A percentile compares a stretch with the other conserved stretches of the same genome.
These are phyloP conservation scores for Piaya cayana DNA, from an alignment of 2,113 vertebrate species.

Conservation along the genomic window DNA sequence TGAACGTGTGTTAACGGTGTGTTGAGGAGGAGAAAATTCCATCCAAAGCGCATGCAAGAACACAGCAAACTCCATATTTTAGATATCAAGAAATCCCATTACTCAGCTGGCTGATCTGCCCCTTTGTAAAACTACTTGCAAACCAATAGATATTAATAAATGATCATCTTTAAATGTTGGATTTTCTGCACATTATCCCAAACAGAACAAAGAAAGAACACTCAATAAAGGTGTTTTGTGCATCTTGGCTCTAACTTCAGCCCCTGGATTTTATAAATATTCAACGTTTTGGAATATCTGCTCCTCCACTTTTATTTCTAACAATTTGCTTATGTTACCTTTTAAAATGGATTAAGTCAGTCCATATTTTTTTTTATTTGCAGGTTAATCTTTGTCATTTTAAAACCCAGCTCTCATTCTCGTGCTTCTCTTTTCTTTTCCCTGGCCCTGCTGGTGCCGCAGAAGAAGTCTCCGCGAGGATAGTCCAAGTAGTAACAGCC, in stretches of 20 bases:
- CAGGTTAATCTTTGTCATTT: background rate
- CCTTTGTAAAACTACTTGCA: background rate
- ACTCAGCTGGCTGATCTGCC: background rate
- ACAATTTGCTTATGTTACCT: background rate
- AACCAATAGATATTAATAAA: background rate
- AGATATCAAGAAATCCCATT: background rate
- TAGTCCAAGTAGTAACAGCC: conserved; percentile 98
- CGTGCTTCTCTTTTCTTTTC: conserved; percentile 38
- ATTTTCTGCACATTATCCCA: background rate
- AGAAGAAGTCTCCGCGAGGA: conserved; percentile 98
- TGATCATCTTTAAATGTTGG: background rate
- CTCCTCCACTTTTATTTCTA: background rate
- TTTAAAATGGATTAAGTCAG: background rate
- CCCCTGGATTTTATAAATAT: background rate
- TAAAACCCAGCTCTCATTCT: background rate
- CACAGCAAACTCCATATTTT: background rate
- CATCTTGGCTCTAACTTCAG: background rate
- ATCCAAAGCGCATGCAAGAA: background rate
- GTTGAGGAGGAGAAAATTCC: background rate
- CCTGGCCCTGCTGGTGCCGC: conserved; percentile 57
- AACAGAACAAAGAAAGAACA: background rate
- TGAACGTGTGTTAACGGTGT: background rate
- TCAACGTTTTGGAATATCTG: background rate
- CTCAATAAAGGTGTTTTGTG: background rate
- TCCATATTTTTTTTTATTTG: background rate